phyloP scores from a whole-genome alignment of 2,888 invertebrate genomes.

The Acleris emargana region DNA sequence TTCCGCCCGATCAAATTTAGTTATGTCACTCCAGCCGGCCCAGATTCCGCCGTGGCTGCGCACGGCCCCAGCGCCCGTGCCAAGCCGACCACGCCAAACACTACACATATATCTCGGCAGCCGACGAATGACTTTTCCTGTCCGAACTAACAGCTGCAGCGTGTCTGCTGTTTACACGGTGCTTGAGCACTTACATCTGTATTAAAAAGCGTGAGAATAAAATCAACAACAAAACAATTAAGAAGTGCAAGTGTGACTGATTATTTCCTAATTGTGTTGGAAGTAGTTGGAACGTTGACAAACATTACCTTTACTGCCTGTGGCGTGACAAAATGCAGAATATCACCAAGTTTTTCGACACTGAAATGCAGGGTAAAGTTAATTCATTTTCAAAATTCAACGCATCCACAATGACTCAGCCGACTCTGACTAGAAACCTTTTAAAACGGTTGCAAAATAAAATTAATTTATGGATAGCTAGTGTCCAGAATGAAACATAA shows the following conservation, averaged over 20 bases:
- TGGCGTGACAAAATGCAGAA: too few species aligned
- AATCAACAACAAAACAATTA: too few species aligned
- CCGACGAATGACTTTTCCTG: constrained; percentile 67
- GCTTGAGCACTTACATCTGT: constrained; percentile 12
- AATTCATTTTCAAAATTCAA: too few species aligned
- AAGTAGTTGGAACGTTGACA: too few species aligned
- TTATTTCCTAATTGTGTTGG: too few species aligned
- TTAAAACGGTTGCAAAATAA: neutral
- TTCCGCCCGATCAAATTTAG: constrained; percentile 78
- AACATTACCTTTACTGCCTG: too few species aligned
- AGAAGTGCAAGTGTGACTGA: too few species aligned
- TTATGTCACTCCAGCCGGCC: constrained; percentile 82
- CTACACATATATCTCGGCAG: constrained; percentile 64
- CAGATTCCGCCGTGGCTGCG: constrained; percentile 77
- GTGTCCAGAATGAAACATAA: constrained; percentile 35
- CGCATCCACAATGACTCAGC: neutral
- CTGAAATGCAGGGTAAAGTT: too few species aligned
- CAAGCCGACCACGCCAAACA: constrained; percentile 68
- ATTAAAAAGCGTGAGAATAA: neutral
- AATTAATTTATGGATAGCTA: neutral
- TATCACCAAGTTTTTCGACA: too few species aligned
- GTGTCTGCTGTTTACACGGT: constrained; percentile 47
- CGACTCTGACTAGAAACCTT: neutral
- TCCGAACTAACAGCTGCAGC: constrained; percentile 58
- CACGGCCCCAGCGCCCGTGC: constrained; percentile 78